Evolutionary conservation across 2,888 invertebrate genomes (phyloP), one percentile per base, ranked within the genome.

Genomic region (Villa cingulata): DNA sequence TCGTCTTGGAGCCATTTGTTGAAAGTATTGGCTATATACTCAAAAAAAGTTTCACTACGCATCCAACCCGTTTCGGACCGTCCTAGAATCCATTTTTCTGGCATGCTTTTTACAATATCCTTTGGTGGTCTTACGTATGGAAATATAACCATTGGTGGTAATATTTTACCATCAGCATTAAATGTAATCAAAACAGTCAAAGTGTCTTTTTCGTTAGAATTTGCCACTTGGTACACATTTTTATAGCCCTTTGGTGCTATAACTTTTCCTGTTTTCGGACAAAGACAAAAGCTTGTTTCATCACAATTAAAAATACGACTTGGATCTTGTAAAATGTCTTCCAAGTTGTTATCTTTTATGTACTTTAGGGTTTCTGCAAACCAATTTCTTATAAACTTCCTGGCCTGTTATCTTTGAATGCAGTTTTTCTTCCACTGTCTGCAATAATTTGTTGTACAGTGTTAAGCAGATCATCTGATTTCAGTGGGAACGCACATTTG

Each of bases 111-210:
- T 12, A 37, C 32, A 18, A 42, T n/a, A n/a, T 36, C 39, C 36
- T 17, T 39, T 54, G 59, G 59, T 55, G n/a, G 9, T n/a, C 41
- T 1, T 10, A 36, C 5, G 19, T 29, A 41, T 19, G 46, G 29
- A 42, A 42, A 41, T 5, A 48, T 38, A 16, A 42, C 42, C 9
- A 41, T 1, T 15, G 45, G 40, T 14, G 38, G 37, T 14, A 48
- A 5, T 14, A 18, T 42, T 45, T 47, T 36, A 18, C 32, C 47
- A 42, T 32, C 38, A 3, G 45, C 47, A 36, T 32, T 47, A 18
- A 50, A 47, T 17, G 37, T 16, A 1, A 49, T 16, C 7, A 50
- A 32, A 3, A 47, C 45, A 3, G 42, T 45, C 12, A 46, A 23
- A 15, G 36, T 49, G 15, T 46, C 42, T 18, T 48, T 46, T 45